Base-by-base conservation (phyloP, 2,797 vertebrate genomes). In the Micromesistius poutassou region DNA sequence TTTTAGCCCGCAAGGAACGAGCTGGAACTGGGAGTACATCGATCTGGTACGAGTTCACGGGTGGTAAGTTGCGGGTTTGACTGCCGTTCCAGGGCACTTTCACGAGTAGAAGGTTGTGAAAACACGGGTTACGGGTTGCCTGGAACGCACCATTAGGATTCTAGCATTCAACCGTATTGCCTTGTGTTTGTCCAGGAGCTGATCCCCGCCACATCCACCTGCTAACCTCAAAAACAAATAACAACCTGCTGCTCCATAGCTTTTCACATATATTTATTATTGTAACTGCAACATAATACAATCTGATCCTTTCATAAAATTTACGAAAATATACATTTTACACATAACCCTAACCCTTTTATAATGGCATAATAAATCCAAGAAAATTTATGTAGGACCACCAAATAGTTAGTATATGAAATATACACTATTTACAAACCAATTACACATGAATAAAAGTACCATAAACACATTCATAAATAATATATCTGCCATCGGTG, bases 401-500 rank as follows among this genome's bases (percentile, higher is more conserved):
- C 82, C 8, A 83, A 74, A 38, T n/a, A 85, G 80, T 78, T 81
- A 83, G 89, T 92, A 74, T 88, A 87, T 88, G 80, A 82, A 77
- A 84, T 91, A 87, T 91, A 90, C 83, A 91, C 82, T 92, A 91
- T 91, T 87, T 91, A 91, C 90, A 91, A 74, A 72, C 81, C 79
- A 77, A 84, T 77, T 12, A 28, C n/a, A 68, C 62, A 68, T 68
- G 25, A 68, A 68, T 5, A 68, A 71, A 80, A 84, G 79, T 81
- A 79, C 80, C 40, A 80, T 78, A 87, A 89, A 80, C 88, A 85
- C 80, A 82, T 84, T 87, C 79, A 94, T 94, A 94, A 94, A 87
- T 94, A 93, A 93, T 88, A 92, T 76, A 89, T 89, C 88, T 88
- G 82, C 86, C 72, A 71, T 75, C 80, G 80, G 72, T 79, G 82